Percentiles rank a stretch among this genome's conserved stretches.
These are phyloP conservation scores for Hydrozoanthus tunicans DNA, from an alignment of 64 coral and sea anemone genomes.

Conservation along the genomic window DNA sequence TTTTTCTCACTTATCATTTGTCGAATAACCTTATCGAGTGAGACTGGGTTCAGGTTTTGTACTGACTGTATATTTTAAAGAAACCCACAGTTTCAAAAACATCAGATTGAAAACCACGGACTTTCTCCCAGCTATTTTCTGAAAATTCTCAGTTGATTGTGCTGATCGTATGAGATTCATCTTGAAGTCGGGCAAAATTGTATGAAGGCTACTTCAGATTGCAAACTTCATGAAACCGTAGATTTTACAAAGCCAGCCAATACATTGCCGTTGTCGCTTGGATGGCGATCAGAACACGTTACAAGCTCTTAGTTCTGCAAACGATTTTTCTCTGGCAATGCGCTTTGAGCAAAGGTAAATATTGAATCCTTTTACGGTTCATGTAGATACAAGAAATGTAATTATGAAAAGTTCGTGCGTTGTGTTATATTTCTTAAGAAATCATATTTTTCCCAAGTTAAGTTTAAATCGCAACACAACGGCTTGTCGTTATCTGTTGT, in stretches of 20 bases:
- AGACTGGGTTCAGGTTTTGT: conserved; percentile 37
- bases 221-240: conserved; percentile 7
- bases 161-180: not conserved
- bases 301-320: conserved; percentile 2
- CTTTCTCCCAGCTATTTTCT: not conserved
- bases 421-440: not conserved
- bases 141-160: not conserved
- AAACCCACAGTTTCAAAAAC: conserved; percentile 29
- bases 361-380: not conserved
- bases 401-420: not conserved
- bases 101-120: conserved; percentile 22
- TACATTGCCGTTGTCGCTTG: conserved; percentile 13
- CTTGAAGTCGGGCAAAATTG: not conserved
- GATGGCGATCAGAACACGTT: conserved; percentile 21
- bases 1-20: no score
- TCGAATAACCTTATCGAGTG: not conserved
- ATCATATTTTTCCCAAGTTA: not conserved
- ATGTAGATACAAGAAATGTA: not conserved
- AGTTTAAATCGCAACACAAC: not conserved
- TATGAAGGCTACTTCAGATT: conserved; percentile 20
- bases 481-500: conserved; percentile 6
- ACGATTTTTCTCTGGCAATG: conserved; percentile 8
- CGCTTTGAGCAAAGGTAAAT: conserved; percentile 1
- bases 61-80: not conserved
- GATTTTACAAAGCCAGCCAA: conserved; percentile 31